Evolutionary conservation across 2,797 vertebrate species (phyloP), one percentile per base, ranked within the genome.

Genomic region (Melopsittacus undulatus): DNA sequence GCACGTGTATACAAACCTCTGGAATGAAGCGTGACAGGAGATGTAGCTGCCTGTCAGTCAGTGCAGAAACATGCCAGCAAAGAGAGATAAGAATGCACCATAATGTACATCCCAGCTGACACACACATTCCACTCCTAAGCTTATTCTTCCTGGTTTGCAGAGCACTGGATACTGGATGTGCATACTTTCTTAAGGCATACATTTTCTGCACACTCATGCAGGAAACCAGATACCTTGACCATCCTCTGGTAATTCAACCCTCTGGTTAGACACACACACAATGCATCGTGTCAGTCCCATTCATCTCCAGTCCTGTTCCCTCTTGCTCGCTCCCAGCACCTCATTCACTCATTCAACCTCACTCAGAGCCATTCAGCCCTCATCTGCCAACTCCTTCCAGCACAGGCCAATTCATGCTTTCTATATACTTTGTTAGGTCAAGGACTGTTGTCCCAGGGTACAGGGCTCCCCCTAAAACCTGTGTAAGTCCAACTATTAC

Each of bases 201-300:
- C 15, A 8, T 57, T 66, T 82, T 79, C 48, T 69, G 38, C 78
- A 66, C 1, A 2, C 13, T 66, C 20, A 36, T 26, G 30, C 30
- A 76, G 36, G 46, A 89, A 80, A 80, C 30, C 68, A 69, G 61
- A 1, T 42, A 77, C 70, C n/a, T 48, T 22, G 20, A 56, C 10
- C 34, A 77, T 13, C 32, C 23, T 48, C 29, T 54, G 7, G 1
- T 36, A 81, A 93, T 11, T n/a, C 36, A 81, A 4, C 4, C 32
- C 11, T 74, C 69, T 42, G 26, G 36, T 49, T 8, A 61, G 27
- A 34, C 1, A 2, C 42, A 12, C 26, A 52, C 20, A 42, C 18
- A 22, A 3, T 5, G 1, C 21, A 46, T 34, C 19, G 12, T 5
- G 1, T 17, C n/a, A 5, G 10, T 17, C 64, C 20, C 56, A 26